Evolutionary conservation across 2,888 invertebrate genomes (phyloP), one percentile per base, ranked within the genome.

Genomic region (Diloba caeruleocephala): DNA sequence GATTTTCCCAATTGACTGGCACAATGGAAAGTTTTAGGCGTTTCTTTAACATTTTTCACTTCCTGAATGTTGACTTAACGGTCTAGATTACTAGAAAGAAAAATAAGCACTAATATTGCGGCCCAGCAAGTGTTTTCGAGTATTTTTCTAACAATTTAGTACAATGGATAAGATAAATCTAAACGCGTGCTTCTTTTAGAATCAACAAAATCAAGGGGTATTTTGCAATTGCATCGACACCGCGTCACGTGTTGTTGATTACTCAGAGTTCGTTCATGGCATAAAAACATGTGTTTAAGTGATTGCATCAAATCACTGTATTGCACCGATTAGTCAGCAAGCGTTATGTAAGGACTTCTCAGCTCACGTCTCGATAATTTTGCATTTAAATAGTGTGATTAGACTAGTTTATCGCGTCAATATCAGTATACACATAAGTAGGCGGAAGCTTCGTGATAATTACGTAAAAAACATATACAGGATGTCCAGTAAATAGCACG

Each of bases 191-290:
- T 49, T 38, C 13, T 31, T 19, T 26, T 7, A 37, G 2, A 39
- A 25, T 29, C 13, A 29, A 19, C 36, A 1, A 15, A 44, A n/a
- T n/a, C n/a, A n/a, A n/a, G n/a, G n/a, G 19, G 12, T n/a, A 53
- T 67, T 61, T 50, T 17, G 55, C 28, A 61, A 63, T 42, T 31
- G 13, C 36, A 32, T 38, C 19, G 31, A 15, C 14, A 5, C 13
- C 8, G 41, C 25, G 42, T 56, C 67, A 70, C 71, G 66, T 68
- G 33, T 29, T 26, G 14, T 32, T 41, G 59, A 64, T 63, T 66
- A 50, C 44, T 38, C 48, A 69, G 21, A 46, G 41, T 51, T 49
- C 38, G 34, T 29, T 15, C 14, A 33, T 45, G 43, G 53, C 53
- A 45, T 61, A 66, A 55, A 66, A 64, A 25, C 52, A 68, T 53